Percentiles rank a stretch among this genome's conserved stretches.
These are phyloP conservation scores for Lapara coniferarum DNA, from an alignment of 2,888 invertebrate species.

Conservation along the genomic window DNA sequence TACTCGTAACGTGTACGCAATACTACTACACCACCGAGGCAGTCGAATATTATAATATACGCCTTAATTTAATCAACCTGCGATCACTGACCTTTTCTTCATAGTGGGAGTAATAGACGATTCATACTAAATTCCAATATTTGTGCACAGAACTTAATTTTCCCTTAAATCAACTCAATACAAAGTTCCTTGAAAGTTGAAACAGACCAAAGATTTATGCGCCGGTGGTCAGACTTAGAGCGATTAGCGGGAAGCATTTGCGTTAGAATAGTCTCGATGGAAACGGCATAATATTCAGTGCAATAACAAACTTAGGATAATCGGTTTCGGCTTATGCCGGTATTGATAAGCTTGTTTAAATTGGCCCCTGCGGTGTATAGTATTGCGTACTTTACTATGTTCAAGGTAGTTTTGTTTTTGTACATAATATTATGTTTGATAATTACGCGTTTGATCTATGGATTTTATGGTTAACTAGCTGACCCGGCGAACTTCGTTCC, in stretches of 20 bases:
- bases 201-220: constrained; percentile 30
- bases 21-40: too few relatives aligned
- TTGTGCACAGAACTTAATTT: constrained; percentile 27
- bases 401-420: too few relatives aligned
- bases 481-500: too few relatives aligned
- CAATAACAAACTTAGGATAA: neutral
- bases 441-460: too few relatives aligned
- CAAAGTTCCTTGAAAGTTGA: constrained; percentile 27
- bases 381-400: too few relatives aligned
- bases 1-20: too few relatives aligned
- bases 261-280: constrained; percentile 5
- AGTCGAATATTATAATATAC: too few relatives aligned
- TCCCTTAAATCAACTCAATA: constrained; percentile 30
- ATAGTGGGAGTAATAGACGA: constrained; percentile 15
- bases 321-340: neutral
- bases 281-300: neutral
- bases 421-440: too few relatives aligned
- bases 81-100: constrained; percentile 4
- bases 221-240: constrained; percentile 21
- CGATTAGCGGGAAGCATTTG: constrained; percentile 25
- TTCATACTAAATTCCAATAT: constrained; percentile 25
- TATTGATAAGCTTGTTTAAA: too few relatives aligned
- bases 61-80: neutral
- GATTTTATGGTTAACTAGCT: too few relatives aligned
- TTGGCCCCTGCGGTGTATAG: too few relatives aligned